Evolutionary conservation across 2,888 invertebrate genomes (phyloP), one percentile per base, ranked within the genome.

Genomic region (Galerucella calmariensis): DNA sequence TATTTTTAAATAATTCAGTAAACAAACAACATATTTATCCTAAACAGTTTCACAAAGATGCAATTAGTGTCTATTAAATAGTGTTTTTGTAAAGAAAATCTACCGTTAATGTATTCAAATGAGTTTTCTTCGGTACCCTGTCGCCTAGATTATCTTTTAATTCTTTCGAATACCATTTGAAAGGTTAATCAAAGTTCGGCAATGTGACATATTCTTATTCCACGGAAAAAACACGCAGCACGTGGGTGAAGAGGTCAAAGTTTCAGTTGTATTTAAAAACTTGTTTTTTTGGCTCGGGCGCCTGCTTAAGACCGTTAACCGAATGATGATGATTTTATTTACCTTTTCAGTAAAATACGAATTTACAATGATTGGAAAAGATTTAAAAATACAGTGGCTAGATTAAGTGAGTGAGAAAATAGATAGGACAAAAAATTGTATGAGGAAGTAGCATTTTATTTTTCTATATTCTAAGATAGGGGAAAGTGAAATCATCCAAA

Each of bases 191-290:
- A n/a, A n/a, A 41, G 62, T 62, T 41, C 16, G 41, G 12, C 41
- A 62, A 62, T 62, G n/a, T 35, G 62, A 62, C 62, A 62, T 62
- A 62, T 62, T 41, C 41, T 62, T 27, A 62, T 41, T 61, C 14
- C 35, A 24, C 14, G 61, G 61, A 24, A 61, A 61, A 8, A 24
- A 61, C 10, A 61, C 16, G 14, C 62, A 62, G 62, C 41, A 62
- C 62, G 62, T 62, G 62, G 62, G 62, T 62, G 62, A 62, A 41
- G 11, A 62, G 62, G 62, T 62, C 62, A 62, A 16, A 62, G 62
- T 14, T 35, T 62, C 14, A 16, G 35, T 41, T 2, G 61, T 61
- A 61, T 27, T 35, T 27, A n/a, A 61, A 62, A 41, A 62, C 62
- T 62, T n/a, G 62, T 62, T 62, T 41, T 35, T 62, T 20, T 16